Evolutionary conservation across 2,113 vertebrate genomes (phyloP), one percentile per base, ranked within the genome.

Genomic region (Neogobius melanostomus): DNA sequence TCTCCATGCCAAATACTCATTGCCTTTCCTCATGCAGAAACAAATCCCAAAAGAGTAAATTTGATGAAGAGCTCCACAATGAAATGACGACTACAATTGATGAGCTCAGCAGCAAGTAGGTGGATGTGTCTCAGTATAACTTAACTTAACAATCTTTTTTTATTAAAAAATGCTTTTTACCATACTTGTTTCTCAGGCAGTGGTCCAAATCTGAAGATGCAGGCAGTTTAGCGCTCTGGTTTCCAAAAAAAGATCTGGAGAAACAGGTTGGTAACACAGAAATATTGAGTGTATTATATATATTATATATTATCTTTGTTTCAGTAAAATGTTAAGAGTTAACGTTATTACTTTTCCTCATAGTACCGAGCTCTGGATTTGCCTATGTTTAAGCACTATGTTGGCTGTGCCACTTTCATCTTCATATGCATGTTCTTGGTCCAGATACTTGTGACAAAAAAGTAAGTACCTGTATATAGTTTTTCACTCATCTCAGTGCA

Each of bases 81-180:
- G 95, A 98, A 54, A 97, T 98, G 96, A 94, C 95, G 72, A 95
- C 94, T 0, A 95, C 97, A 71, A 98, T 99, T 0, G 96, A 99
- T 63, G 96, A 97, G 63, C 94, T 99, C 79, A 97, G 92, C 68
- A 94, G 91, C 70, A 96, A 94, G 98, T 99, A 92, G 65, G 93
- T 75, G 62, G 62, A 64, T 64, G 6, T 12, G 44, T 64, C 42
- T 61, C 42, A 45, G 9, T 15, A 43, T 42, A 14, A 36, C 28
- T 36, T 36, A 36, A 36, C 28, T 36, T 36, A 3, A 36, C 28
- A 36, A 36, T 36, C 28, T 36, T 36, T 36, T 36, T 36, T 36
- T 36, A 36, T 36, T 36, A 5, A 36, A 36, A 36, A 36, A 36
- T 36, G 28, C 4, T 36, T 36, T 36, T 14, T 51, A 47, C 7